Evolutionary conservation across 2,797 vertebrate species (phyloP).

Genomic region (Coilia nasus): DNA sequence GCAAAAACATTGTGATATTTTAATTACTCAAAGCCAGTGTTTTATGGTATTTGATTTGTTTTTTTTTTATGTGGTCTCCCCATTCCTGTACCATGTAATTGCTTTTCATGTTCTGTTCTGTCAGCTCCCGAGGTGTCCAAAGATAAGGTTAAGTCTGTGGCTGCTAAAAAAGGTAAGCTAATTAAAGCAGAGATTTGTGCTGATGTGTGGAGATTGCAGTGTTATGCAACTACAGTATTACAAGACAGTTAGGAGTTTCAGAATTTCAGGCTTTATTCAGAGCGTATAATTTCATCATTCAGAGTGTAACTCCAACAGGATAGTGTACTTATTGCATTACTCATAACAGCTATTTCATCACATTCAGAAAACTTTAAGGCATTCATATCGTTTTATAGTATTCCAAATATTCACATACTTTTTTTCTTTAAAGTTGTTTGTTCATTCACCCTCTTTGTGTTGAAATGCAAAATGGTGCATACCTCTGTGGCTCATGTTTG

Average conservation of each 20-base stretch:
- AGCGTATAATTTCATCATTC: no score
- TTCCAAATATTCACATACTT: neutral
- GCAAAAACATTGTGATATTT: neutral
- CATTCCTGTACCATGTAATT: neutral
- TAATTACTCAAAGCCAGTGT: neutral
- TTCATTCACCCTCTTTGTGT: neutral
- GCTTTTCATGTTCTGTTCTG: neutral
- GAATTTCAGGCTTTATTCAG: neutral
- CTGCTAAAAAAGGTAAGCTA: constrained; percentile 35
- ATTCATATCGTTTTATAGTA: neutral
- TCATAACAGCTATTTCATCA: neutral
- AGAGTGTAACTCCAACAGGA: no score
- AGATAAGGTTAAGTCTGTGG: constrained; percentile 36
- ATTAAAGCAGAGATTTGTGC: neutral
- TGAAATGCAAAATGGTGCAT: neutral
- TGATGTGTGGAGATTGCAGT: neutral
- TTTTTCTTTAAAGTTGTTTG: neutral
- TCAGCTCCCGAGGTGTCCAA: constrained; percentile 34
- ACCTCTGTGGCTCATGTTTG: neutral
- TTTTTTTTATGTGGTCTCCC: neutral
- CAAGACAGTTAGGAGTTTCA: neutral
- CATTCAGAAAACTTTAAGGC: neutral
- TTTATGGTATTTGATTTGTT: neutral
- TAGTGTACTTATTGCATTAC: no score
- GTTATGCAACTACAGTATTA: neutral